A percentile compares a stretch with the other conserved stretches of the same genome.
phyloP scores from a whole-genome alignment of 1,140 invertebrate species.

The Apis florea region DNA sequence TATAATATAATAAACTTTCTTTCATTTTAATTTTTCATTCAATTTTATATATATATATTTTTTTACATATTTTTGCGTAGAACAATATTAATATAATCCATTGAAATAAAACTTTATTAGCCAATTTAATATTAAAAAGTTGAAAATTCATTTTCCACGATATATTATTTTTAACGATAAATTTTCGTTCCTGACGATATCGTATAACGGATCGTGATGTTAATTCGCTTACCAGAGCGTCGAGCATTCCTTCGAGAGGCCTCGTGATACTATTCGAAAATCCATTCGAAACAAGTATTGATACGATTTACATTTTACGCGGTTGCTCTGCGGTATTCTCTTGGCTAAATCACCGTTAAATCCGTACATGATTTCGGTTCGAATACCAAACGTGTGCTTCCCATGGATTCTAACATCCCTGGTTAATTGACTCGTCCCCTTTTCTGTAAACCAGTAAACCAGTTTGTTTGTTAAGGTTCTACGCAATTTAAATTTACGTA shows the following conservation, averaged over 20 bases:
- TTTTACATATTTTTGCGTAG: too few species aligned
- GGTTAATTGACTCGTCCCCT: slow-evolving; percentile 23
- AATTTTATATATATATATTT: too few species aligned
- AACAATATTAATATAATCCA: too few species aligned
- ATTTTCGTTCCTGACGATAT: not conserved
- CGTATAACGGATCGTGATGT: not conserved
- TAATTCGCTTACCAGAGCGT: not conserved
- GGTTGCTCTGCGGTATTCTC: slow-evolving; percentile 15
- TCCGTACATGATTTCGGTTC: slow-evolving; percentile 29
- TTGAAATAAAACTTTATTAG: too few species aligned
- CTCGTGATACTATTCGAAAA: not conserved
- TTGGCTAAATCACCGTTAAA: slow-evolving; percentile 44
- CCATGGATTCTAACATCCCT: slow-evolving; percentile 9
- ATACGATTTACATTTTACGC: slow-evolving; percentile 46
- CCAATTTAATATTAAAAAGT: not conserved
- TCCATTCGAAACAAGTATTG: not conserved
- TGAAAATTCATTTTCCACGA: not conserved
- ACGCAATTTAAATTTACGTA: too few species aligned
- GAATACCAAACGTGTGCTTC: slow-evolving; percentile 40
- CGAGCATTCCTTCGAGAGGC: not conserved
- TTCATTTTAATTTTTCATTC: too few species aligned
- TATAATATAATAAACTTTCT: too few species aligned
- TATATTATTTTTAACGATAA: not conserved
- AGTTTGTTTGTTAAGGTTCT: not conserved
- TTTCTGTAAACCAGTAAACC: not conserved